Conservation (phyloP, 2,888 invertebrate genomes). For the Dasysyrphus albostriatus region DNA sequence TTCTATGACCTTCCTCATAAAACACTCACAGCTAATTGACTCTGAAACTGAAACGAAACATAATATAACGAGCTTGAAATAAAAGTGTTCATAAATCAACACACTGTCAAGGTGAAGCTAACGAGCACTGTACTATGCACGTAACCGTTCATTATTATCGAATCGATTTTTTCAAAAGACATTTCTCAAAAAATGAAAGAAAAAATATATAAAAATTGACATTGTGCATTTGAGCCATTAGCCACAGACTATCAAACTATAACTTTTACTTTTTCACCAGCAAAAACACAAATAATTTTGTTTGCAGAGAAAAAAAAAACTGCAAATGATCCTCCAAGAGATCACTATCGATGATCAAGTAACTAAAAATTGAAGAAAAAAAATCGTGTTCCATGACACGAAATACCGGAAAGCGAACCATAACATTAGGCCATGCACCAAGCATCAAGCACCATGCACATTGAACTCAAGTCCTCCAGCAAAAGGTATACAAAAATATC, state of each 20-base stretch:
- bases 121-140: background rate
- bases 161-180: constrained; percentile 4
- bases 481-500: constrained; percentile 1
- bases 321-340: constrained; percentile 41
- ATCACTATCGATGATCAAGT: constrained; percentile 56
- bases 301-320: constrained; percentile 4
- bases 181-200: background rate
- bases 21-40: constrained; percentile 4
- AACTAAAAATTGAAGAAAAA: constrained; percentile 23
- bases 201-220: constrained; percentile 32
- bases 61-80: background rate
- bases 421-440: constrained; percentile 50
- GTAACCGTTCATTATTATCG: background rate
- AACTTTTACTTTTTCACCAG: constrained; percentile 65
- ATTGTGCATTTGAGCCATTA: constrained; percentile 39
- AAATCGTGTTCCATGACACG: constrained; percentile 71
- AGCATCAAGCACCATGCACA: constrained; percentile 37
- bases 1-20: background rate
- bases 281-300: background rate
- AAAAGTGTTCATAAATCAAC: constrained; percentile 50
- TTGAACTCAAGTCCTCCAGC: constrained; percentile 59
- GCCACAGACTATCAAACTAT: constrained; percentile 27
- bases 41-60: background rate
- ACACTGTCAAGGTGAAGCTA: constrained; percentile 45
- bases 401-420: constrained; percentile 70